Evolutionary conservation across 2,113 vertebrate genomes (phyloP), one percentile per base, ranked within the genome.

Genomic region (Austrofundulus limnaeus): DNA sequence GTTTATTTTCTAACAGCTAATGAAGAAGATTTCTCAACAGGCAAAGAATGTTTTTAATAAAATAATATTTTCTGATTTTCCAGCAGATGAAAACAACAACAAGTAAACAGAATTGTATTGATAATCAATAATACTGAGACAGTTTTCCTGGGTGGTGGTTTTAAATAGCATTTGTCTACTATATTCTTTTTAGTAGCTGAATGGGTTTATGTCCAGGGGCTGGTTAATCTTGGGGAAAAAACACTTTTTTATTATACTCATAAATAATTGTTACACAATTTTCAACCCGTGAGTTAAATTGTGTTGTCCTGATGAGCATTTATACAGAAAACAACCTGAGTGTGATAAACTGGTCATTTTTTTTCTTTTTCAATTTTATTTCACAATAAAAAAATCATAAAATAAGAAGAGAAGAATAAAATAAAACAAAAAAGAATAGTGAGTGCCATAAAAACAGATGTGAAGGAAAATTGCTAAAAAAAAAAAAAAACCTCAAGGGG

Each of bases 111-210:
- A 17, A 17, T 49, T 16, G 42, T 50, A 39, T 24, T 20, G 37
- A 45, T 25, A 8, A 72, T 72, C 61, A 59, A 59, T 68, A 60
- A 59, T 14, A 11, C 8, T 50, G 38, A 34, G 4, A 21, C 6
- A 17, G 14, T 8, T 54, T 37, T 43, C 17, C 14, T 11, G 20
- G n/a, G 28, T 37, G 11, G 15, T 31, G n/a, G 28, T 38, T 19
- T 54, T 54, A 54, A 11, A 14, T 21, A 12, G 7, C 12, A 21
- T 54, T 11, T 11, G 34, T 21, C 19, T 38, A 1, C 20, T 21
- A 54, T 14, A 9, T 14, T 34, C 31, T 2, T 34, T 34, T 34
- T 34, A 4, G 31, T 34, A 7, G 12, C 19, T 20, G 47, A 25
- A 5, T 49, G 21, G 14, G 5, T 17, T 13, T 24, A 24, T 25